Conservation (phyloP, 2,888 invertebrate genomes). For the Parasteatoda lunata region DNA sequence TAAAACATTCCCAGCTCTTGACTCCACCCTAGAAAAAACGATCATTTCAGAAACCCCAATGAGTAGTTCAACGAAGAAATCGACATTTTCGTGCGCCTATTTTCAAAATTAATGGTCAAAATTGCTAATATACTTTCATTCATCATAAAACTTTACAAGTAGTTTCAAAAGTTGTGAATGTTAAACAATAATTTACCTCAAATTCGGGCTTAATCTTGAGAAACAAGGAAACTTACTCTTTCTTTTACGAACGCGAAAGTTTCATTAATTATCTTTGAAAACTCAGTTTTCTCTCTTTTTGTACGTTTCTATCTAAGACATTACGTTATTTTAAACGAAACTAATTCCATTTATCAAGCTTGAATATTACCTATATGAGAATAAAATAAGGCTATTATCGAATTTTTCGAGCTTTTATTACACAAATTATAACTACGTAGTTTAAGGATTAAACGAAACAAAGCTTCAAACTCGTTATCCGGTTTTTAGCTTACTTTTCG, state of each 20-base stretch:
- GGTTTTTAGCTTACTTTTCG: too few relatives aligned
- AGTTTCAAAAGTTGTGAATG: constrained; percentile 2
- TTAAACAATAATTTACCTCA: neutral
- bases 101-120: neutral
- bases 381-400: too few relatives aligned
- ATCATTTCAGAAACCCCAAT: neutral
- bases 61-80: neutral
- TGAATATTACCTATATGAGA: neutral
- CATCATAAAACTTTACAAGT: neutral
- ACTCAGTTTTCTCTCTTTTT: neutral
- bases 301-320: neutral
- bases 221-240: neutral
- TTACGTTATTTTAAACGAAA: neutral
- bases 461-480: too few relatives aligned
- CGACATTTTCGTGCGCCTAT: neutral
- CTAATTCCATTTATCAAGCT: neutral
- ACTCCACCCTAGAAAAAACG: too few relatives aligned
- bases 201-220: neutral
- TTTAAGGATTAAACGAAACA: too few relatives aligned
- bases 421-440: too few relatives aligned
- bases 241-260: neutral
- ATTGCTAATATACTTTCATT: neutral
- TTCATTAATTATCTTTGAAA: neutral
- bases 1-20: too few relatives aligned
- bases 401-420: too few relatives aligned